Evolutionary conservation across 2,113 vertebrate genomes (phyloP).

Genomic region (Pyrgilauda ruficollis): DNA sequence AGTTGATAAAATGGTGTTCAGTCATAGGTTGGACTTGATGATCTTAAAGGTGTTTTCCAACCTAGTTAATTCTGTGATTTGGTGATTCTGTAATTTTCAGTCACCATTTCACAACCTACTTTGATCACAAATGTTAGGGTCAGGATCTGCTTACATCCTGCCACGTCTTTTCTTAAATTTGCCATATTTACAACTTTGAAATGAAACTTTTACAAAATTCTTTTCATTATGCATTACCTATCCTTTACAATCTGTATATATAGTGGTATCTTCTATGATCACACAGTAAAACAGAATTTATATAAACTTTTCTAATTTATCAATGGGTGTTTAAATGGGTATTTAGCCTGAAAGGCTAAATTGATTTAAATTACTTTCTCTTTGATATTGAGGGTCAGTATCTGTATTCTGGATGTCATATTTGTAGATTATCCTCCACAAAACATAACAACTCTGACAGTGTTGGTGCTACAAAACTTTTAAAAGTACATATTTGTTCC

Average conservation of each 20-base stretch:
- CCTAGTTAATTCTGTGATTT: background rate
- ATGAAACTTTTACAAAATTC: background rate
- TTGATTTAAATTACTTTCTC: background rate
- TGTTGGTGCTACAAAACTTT: background rate
- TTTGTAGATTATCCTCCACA: background rate
- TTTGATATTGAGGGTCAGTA: background rate
- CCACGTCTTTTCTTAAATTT: background rate
- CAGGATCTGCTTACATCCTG: background rate
- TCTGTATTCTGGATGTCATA: background rate
- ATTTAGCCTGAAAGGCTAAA: background rate
- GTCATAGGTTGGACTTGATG: background rate
- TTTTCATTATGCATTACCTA: background rate
- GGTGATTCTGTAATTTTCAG: background rate
- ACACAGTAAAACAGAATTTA: background rate
- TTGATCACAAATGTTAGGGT: background rate
- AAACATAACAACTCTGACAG: background rate
- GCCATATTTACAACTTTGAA: background rate
- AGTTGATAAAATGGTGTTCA: background rate
- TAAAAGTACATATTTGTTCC: background rate
- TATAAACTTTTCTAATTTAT: background rate
- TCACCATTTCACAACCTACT: background rate
- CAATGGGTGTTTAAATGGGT: background rate
- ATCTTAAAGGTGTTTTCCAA: background rate
- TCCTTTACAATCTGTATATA: background rate
- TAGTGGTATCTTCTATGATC: background rate